Evolutionary conservation across 2,888 invertebrate genomes (phyloP), one percentile per base, ranked within the genome.

Genomic region (Conchocele bisecta): DNA sequence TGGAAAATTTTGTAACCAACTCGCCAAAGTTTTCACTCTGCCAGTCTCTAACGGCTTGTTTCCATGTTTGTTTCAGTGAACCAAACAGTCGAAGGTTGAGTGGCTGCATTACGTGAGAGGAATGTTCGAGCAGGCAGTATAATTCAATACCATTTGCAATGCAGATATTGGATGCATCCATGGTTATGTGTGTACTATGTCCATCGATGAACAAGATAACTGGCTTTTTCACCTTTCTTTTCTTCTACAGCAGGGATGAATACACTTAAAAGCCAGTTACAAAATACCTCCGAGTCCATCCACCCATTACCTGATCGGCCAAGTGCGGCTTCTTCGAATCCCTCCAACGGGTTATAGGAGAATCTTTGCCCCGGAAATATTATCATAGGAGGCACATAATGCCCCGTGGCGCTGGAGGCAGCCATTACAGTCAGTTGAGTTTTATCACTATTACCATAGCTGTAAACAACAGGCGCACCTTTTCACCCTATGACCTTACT

Each of bases 61-160:
- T 20, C 70, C 64, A 64, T 35, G 50, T 35, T 22, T 42, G 20
- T 42, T 71, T 71, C 26, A 71, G 42, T 2, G 56, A n/a, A 5
- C 65, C 48, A 29, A 59, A 66, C 15, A 71, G 56, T 15, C 44
- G 44, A 17, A 65, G 41, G 39, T 70, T 59, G n/a, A 56, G 42
- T 6, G 70, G 72, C 41, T 72, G 67, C 42, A 68, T 26, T 5
- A 68, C 35, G 26, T 73, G 73, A 20, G 35, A 35, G 35, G 59
- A 58, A 51, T 73, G 73, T 5, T 68, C 26, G 9, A 42, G 51
- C 13, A 73, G 33, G 35, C 68, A 73, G 28, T 64, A 68, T 33
- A 73, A 29, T 4, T 48, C 39, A 13, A 72, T 48, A 4, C 41
- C 53, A 31, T 72, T 37, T 3, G 31, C 28, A 13, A 17, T 13